Evolutionary conservation across 2,113 vertebrate species (phyloP).

Genomic region (Myotis davidii): DNA sequence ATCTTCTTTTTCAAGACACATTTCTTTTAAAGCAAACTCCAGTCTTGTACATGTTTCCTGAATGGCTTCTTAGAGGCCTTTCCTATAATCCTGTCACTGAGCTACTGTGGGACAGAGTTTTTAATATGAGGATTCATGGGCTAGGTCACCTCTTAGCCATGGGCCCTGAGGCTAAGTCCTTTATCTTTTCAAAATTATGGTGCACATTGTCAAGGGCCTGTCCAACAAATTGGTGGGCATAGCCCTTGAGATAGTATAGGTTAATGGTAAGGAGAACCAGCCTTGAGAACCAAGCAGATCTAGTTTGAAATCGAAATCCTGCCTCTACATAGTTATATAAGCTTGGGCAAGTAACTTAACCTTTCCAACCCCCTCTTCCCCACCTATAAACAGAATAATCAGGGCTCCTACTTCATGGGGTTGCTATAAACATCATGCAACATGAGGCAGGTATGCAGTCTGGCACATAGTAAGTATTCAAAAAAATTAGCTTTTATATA

Average conservation of each 20-base stretch:
- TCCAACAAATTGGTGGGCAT: not conserved
- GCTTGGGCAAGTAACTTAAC: not conserved
- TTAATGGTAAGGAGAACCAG: not conserved
- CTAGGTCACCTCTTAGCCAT: not conserved
- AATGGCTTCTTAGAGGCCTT: not conserved
- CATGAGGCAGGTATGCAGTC: not conserved
- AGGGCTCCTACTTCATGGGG: not conserved
- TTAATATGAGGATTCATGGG: not conserved
- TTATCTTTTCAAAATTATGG: not conserved
- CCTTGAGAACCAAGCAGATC: not conserved
- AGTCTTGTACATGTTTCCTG: not conserved
- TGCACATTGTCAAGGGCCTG: not conserved
- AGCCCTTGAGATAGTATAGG: not conserved
- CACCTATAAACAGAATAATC: not conserved
- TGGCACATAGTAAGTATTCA: not conserved
- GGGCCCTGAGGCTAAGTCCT: not conserved
- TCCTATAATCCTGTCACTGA: not conserved
- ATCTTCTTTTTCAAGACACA: not conserved
- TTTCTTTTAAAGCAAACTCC: not conserved
- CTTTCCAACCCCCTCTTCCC: not conserved
- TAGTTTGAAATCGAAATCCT: not conserved
- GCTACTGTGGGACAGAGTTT: not conserved
- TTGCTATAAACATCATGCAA: not conserved
- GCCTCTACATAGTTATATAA: not conserved
- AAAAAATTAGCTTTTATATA: not conserved